Conservation (phyloP, 2,113 vertebrate genomes). For the Acanthochromis polyacanthus region DNA sequence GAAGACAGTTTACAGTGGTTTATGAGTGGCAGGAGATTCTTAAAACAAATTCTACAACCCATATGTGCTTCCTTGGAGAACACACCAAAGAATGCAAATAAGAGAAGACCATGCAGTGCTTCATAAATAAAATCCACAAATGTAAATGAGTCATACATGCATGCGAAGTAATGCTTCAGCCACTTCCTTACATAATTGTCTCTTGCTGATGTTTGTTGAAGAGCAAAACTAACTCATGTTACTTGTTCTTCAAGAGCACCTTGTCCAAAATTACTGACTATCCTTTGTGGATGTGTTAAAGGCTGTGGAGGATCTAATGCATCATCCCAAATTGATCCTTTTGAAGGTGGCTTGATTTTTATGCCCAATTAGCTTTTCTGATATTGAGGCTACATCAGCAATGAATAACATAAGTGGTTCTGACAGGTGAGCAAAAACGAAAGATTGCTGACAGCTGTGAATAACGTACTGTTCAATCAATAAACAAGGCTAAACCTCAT, state of each 20-base stretch:
- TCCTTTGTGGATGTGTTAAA: slow-evolving; percentile 24
- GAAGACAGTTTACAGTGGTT: background rate
- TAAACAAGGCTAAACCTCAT: slow-evolving; percentile 1
- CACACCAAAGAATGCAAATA: no score
- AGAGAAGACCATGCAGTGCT: no score
- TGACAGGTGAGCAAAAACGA: slow-evolving; percentile 50
- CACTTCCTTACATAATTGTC: background rate
- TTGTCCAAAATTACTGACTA: background rate
- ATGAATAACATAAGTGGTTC: slow-evolving; percentile 30
- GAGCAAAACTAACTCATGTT: background rate
- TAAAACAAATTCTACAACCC: background rate
- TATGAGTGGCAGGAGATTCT: background rate
- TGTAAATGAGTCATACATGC: no score
- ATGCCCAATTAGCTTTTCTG: slow-evolving; percentile 43
- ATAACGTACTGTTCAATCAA: slow-evolving; percentile 30
- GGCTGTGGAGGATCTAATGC: slow-evolving; percentile 26
- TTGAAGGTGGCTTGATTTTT: slow-evolving; percentile 10
- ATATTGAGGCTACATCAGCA: slow-evolving; percentile 25
- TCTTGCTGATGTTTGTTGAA: background rate
- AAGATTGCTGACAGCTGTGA: slow-evolving; percentile 54
- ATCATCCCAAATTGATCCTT: slow-evolving; percentile 31
- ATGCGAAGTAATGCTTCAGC: background rate
- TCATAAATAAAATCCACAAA: no score
- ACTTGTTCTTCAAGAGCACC: slow-evolving; percentile 33
- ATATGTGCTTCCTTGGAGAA: no score